Evolutionary conservation across 1,140 invertebrate genomes (phyloP).

Genomic region (Pollicipes pollicipes): DNA sequence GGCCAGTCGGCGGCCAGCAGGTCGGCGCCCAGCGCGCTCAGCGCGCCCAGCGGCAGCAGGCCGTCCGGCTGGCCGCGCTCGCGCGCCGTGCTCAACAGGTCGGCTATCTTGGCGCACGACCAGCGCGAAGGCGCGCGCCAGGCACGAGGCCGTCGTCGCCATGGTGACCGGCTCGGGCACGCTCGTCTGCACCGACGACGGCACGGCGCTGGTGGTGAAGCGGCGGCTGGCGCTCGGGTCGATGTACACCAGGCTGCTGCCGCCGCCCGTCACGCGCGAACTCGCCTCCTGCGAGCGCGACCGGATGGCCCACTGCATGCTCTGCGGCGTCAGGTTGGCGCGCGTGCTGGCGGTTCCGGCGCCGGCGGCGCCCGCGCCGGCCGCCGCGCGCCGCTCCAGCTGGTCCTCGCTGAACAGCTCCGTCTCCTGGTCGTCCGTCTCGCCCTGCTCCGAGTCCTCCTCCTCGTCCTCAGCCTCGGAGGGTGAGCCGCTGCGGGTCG

Average conservation of each 20-base stretch:
- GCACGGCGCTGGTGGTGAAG: conserved; percentile 38
- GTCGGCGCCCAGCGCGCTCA: neutral
- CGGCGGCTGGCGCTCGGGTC: conserved; percentile 32
- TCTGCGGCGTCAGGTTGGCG: conserved; percentile 72
- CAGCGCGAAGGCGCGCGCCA: conserved; percentile 84
- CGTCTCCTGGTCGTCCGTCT: conserved; percentile 73
- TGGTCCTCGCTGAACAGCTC: conserved; percentile 59
- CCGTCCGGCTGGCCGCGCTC: conserved; percentile 19
- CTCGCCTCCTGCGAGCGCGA: neutral
- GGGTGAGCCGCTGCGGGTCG: conserved; percentile 84
- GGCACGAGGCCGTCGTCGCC: conserved; percentile 77
- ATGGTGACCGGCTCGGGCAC: conserved; percentile 68
- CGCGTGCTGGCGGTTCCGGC: conserved; percentile 38
- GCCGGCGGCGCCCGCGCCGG: conserved; percentile 10
- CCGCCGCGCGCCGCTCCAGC: conserved; percentile 46
- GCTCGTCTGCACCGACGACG: conserved; percentile 34
- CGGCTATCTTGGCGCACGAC: conserved; percentile 80
- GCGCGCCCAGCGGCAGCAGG: neutral
- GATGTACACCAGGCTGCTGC: conserved; percentile 1
- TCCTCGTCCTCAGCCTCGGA: conserved; percentile 38
- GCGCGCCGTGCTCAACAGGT: conserved; percentile 61
- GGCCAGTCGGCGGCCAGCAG: neutral
- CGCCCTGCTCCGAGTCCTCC: conserved; percentile 74
- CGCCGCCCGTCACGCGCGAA: neutral
- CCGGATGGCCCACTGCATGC: conserved; percentile 94